phyloP scores from a whole-genome alignment of 92 coral and sea anemone genomes.

The Epizoanthus ramosus region DNA sequence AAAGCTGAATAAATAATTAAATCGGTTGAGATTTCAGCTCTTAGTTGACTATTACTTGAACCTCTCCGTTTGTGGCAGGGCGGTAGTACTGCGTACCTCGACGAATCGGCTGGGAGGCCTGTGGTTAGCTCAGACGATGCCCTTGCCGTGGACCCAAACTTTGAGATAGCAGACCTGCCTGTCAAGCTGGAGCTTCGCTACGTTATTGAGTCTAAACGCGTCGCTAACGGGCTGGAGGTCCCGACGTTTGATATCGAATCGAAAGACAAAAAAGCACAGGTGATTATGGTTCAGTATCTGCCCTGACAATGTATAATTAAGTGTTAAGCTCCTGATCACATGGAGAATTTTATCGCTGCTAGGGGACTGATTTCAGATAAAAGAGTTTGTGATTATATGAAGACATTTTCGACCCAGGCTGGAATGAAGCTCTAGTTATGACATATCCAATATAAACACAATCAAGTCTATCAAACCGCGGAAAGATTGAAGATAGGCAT shows the following conservation, averaged over 20 bases:
- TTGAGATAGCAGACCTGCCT: constrained; percentile 94
- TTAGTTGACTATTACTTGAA: not conserved
- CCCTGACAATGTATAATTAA: not conserved
- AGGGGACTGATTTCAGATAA: too few species aligned
- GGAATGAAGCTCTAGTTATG: too few species aligned
- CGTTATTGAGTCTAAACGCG: constrained; percentile 95
- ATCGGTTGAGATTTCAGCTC: too few species aligned
- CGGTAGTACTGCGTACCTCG: constrained; percentile 73
- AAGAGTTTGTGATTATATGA: too few species aligned
- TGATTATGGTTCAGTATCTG: constrained; percentile 26
- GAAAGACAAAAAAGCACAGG: constrained; percentile 47
- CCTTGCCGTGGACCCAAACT: constrained; percentile 76
- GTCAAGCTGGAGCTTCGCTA: constrained; percentile 93
- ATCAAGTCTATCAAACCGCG: too few species aligned
- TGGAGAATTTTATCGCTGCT: too few species aligned
- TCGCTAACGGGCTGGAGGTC: constrained; percentile 95
- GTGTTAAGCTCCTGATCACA: constrained; percentile 11
- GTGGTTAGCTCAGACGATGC: constrained; percentile 44
- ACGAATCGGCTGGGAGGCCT: constrained; percentile 39
- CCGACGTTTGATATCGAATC: constrained; percentile 79
- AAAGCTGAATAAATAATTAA: too few species aligned
- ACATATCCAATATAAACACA: too few species aligned
- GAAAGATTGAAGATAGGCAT: too few species aligned
- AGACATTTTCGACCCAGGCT: too few species aligned
- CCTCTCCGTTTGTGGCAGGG: constrained; percentile 38